Evolutionary conservation across 2,888 invertebrate species (phyloP), one percentile per base, ranked within the genome.

Genomic region (Brachyopa scutellaris): DNA sequence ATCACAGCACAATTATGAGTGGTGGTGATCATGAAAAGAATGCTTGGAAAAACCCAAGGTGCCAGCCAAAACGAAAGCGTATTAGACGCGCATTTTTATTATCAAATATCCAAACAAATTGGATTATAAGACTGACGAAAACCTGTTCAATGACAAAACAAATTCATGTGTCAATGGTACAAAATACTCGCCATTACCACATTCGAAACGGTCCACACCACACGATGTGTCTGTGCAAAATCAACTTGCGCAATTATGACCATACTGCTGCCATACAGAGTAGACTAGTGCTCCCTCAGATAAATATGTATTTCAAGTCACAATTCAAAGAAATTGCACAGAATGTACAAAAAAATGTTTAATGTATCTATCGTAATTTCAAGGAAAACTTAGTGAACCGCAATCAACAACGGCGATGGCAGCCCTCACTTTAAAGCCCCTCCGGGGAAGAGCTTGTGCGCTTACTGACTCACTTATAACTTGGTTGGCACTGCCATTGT

Each of bases 361-460:
- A 55, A 47, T 47, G 36, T 53, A 26, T 62, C 61, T 42, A 42
- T 53, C 11, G 62, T 23, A 15, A 31, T 51, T 51, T 53, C 45
- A 72, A 72, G 72, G 72, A 72, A 72, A 72, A 53, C 26, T 33
- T 36, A 62, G 19, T 57, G 57, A 61, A 70, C 59, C 69, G 59
- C 49, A 59, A 70, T 49, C 8, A 57, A 19, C 33, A 8, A 47
- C 55, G n/a, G n/a, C n/a, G 19, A 38, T 31, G 15, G 53, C 47
- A 66, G 53, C 47, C 15, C 47, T 51, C 49, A 51, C 21, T 62
- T 36, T n/a, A n/a, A n/a, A 49, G 36, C 9, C 8, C 42, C 57
- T n/a, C 19, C n/a, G 11, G 5, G 11, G n/a, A n/a, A n/a, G n/a
- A n/a, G n/a, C n/a, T n/a, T n/a, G n/a, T n/a, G 26, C 6, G 26